Evolutionary conservation across 2,113 vertebrate genomes (phyloP).

Genomic region (Scatophagus argus): DNA sequence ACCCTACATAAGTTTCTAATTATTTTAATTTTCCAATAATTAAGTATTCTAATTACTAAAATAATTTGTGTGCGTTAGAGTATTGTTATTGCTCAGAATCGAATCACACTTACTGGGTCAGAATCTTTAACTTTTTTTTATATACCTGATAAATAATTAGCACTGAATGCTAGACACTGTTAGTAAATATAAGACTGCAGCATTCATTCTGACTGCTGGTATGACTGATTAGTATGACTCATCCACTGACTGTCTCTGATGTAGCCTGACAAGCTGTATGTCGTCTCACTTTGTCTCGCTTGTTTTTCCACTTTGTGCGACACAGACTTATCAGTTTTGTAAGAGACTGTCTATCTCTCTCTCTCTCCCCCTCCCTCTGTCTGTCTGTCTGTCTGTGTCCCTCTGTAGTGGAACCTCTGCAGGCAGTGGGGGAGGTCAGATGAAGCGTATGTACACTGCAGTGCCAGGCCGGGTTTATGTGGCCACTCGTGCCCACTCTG

Average conservation of each 20-base stretch:
- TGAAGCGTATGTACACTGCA: slow-evolving; percentile 91
- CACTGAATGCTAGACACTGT: slow-evolving; percentile 1
- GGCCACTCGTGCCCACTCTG: slow-evolving; percentile 89
- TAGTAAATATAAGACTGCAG: slow-evolving; percentile 20
- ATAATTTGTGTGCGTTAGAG: background rate
- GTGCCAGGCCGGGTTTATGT: slow-evolving; percentile 92
- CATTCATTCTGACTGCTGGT: slow-evolving; percentile 8
- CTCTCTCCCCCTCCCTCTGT: background rate
- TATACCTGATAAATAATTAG: background rate
- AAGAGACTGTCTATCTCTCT: slow-evolving; percentile 5
- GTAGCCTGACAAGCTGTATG: slow-evolving; percentile 46
- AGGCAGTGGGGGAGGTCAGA: slow-evolving; percentile 74
- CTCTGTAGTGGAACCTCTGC: slow-evolving; percentile 63
- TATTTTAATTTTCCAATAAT: too few species aligned
- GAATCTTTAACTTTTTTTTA: background rate
- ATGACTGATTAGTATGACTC: slow-evolving; percentile 56
- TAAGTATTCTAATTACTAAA: background rate
- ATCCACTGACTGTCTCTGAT: slow-evolving; percentile 31
- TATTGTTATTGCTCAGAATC: background rate
- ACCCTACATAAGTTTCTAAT: background rate
- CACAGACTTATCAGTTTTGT: slow-evolving; percentile 34
- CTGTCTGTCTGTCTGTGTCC: background rate
- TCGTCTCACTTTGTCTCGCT: slow-evolving; percentile 46
- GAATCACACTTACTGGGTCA: background rate
- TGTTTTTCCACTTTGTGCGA: slow-evolving; percentile 45